Evolutionary conservation across 2,797 vertebrate species (phyloP).

Genomic region (Falco peregrinus): DNA sequence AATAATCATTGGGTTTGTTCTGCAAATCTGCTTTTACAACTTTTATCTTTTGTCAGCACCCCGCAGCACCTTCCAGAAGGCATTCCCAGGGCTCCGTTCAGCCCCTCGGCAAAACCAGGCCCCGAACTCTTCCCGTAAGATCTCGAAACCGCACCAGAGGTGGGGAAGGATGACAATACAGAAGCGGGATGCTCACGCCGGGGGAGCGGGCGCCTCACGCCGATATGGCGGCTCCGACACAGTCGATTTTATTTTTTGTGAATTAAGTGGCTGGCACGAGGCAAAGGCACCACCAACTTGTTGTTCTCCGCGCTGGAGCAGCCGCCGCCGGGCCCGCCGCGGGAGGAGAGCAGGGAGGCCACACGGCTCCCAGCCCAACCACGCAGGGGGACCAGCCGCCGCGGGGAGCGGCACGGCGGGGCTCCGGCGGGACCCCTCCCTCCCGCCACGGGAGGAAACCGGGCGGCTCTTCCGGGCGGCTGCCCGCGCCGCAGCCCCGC

Average conservation of each 20-base stretch:
- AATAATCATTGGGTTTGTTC: neutral
- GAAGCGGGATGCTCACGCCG: neutral
- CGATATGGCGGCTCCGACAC: fast-evolving
- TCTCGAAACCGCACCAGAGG: fast-evolving
- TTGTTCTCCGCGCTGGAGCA: neutral
- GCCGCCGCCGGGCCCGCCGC: neutral
- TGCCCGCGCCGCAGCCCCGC: neutral
- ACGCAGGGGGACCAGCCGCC: neutral
- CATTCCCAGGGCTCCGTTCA: neutral
- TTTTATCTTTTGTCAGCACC: neutral
- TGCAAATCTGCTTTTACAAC: neutral
- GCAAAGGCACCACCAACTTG: neutral
- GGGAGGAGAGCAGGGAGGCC: too few species aligned
- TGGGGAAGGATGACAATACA: fast-evolving
- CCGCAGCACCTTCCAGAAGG: neutral
- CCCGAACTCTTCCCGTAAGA: fast-evolving
- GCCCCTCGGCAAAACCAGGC: neutral
- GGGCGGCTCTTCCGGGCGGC: neutral
- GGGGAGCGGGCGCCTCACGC: neutral
- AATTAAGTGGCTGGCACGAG: neutral
- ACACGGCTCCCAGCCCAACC: too few species aligned
- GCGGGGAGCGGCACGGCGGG: neutral
- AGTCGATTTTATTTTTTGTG: neutral
- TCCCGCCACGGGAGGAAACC: neutral
- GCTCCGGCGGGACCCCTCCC: neutral